Evolutionary conservation across 1,140 invertebrate genomes (phyloP), one percentile per base, ranked within the genome.

Genomic region (Hylaeus anthracinus): DNA sequence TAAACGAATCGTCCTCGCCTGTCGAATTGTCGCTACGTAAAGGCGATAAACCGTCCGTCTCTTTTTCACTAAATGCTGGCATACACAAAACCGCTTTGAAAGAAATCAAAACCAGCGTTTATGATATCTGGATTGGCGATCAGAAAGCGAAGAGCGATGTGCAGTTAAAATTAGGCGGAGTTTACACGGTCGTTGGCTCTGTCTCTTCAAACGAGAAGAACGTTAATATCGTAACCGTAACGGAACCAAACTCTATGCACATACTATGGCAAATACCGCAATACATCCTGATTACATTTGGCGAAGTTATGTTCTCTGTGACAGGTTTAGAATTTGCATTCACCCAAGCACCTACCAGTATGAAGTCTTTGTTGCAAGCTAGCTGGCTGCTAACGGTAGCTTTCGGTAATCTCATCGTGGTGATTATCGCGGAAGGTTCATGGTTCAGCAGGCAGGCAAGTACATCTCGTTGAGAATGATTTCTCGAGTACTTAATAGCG

Each of bases 251-350:
- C 87, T 95, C 94, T 1, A 90, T 98, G 6, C 96, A 96, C 83
- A 98, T 98, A 81, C 89, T 98, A 0, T 97, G 96, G 96, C 94
- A 98, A 81, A 90, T 98, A 15, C 97, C 98, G 0, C 98, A 98
- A 90, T 98, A 98, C 90, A 91, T 98, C 41, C 92, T 98, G 1
- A 96, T 99, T 80, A 98, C 98, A 0, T 94, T 96, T 81, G 98
- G 95, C 0, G 95, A 96, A 92, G 97, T 99, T 43, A 95, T 99
- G 94, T 98, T 98, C 90, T 97, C 97, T 0, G 95, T 99, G 15
- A 99, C 98, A 0, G 98, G 98, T 10, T 94, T 98, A 10, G 97
- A 98, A 87, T 99, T 99, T 93, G 97, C 97, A 0, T 99, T 98
- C 91, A 96, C 96, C 8, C 95, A 99, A 95, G 97, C 98, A 0